Evolutionary conservation across 1,140 invertebrate species (phyloP).

Genomic region (Plodia interpunctella): DNA sequence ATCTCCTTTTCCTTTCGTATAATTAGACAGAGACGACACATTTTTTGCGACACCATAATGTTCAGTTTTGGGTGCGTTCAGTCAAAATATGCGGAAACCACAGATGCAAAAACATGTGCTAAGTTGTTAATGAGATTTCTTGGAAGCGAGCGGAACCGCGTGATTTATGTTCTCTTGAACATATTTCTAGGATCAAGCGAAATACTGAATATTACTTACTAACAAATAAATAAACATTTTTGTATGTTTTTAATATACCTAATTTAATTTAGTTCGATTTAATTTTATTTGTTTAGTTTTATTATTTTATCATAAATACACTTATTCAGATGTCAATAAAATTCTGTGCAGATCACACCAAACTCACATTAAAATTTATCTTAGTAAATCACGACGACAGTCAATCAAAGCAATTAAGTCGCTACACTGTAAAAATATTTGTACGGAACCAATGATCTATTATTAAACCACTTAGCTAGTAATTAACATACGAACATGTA

Average conservation of each 20-base stretch:
- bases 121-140: constrained; percentile 3
- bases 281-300: no score
- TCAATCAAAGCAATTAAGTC: not conserved
- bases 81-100: constrained; percentile 6
- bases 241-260: no score
- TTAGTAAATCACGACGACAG: not conserved
- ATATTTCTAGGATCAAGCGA: not conserved
- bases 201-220: not conserved
- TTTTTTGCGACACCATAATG: not conserved
- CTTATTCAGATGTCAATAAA: no score
- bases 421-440: not conserved
- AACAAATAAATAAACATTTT: no score
- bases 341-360: no score
- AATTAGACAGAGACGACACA: not conserved
- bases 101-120: constrained; percentile 5
- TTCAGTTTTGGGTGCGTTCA: not conserved
- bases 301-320: no score
- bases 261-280: no score
- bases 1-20: no score
- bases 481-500: constrained; percentile 49
- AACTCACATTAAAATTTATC: not conserved
- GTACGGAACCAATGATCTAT: constrained; percentile 17
- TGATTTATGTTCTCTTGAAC: not conserved
- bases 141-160: not conserved
- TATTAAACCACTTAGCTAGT: constrained; percentile 35